These are phyloP conservation scores for Sapayoa aenigma DNA, from an alignment of 2,113 vertebrate species.

Conservation along the genomic window DNA sequence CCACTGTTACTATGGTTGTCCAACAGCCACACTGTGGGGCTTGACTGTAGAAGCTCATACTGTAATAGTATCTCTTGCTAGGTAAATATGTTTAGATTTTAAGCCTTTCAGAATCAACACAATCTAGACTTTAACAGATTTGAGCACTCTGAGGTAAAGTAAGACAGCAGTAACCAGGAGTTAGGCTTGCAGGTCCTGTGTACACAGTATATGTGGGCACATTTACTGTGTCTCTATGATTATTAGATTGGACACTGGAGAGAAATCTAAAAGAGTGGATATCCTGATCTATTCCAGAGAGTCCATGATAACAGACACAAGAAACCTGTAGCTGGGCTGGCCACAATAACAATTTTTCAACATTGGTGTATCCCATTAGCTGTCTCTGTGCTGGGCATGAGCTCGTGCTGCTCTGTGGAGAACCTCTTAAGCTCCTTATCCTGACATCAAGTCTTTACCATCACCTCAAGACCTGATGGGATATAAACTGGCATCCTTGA, in stretches of 20 bases:
- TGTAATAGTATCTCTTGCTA: neutral
- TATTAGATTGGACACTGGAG: neutral
- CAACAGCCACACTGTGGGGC: neutral
- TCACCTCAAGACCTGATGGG: neutral
- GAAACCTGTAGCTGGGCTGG: neutral
- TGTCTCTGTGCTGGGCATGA: neutral
- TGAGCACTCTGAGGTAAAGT: neutral
- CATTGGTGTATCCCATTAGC: neutral
- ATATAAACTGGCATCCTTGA: neutral
- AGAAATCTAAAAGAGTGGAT: neutral
- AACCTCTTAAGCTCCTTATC: neutral
- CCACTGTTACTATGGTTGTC: neutral
- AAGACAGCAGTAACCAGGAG: neutral
- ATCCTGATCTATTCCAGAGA: neutral
- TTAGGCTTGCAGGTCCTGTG: neutral
- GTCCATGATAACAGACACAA: neutral
- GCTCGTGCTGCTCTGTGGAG: neutral
- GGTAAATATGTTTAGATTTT: neutral
- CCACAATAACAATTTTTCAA: neutral
- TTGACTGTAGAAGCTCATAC: neutral
- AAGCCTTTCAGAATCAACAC: neutral
- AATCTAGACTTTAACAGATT: neutral
- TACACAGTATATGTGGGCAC: neutral
- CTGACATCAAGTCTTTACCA: neutral
- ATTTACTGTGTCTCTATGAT: neutral